Conservation (phyloP, 2,888 invertebrate species). For the Macropis europaea region DNA sequence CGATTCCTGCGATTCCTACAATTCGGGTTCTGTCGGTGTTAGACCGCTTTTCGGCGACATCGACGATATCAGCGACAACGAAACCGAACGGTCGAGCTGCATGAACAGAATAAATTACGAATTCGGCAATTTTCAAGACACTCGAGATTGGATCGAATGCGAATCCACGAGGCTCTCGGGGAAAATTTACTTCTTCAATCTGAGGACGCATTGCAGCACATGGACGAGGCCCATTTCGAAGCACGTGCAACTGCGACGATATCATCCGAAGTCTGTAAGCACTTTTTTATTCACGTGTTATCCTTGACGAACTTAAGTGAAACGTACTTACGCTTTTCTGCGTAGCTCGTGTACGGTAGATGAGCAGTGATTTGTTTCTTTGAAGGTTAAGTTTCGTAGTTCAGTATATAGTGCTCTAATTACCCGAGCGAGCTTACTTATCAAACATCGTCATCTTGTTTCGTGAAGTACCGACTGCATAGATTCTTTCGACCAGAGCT, state of each 20-base stretch:
- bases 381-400: no score
- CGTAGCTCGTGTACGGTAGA: no score
- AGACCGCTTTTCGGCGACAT: neutral
- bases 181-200: slow-evolving; percentile 58
- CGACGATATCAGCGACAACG: no score
- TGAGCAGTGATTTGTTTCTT: no score
- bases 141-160: slow-evolving; percentile 66
- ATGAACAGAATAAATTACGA: neutral
- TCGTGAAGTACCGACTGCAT: no score
- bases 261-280: slow-evolving; percentile 11
- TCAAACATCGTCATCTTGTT: no score
- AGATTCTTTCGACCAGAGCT: no score
- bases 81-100: neutral
- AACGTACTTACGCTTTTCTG: neutral
- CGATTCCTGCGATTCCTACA: neutral
- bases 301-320: neutral
- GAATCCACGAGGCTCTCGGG: slow-evolving; percentile 59
- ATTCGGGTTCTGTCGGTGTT: neutral
- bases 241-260: slow-evolving; percentile 42
- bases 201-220: slow-evolving; percentile 48
- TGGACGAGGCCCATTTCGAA: slow-evolving; percentile 61
- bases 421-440: no score
- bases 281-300: neutral
- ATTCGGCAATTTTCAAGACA: slow-evolving; percentile 60
- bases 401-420: no score